Evolutionary conservation across 2,113 vertebrate species (phyloP), one percentile per base, ranked within the genome.

Genomic region (Phrynosoma blainvillii): DNA sequence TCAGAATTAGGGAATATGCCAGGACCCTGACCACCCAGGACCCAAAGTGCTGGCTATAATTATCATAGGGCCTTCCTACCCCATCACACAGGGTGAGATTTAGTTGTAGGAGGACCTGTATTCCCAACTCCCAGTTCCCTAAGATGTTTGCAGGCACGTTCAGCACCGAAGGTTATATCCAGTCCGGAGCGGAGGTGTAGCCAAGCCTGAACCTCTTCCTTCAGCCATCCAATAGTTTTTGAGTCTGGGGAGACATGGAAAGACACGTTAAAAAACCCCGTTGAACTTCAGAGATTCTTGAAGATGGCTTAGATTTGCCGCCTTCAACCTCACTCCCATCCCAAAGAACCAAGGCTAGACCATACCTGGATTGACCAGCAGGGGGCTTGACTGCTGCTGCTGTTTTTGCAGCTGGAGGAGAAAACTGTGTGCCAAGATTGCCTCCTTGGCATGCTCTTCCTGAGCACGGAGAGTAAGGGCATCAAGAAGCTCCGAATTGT

Each of bases 371-470:
- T 42, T 40, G 13, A 47, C 88, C 90, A 89, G 90, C 68, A 0
- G 52, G 82, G 1, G 14, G 10, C 32, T 11, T 18, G 70, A 2
- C 0, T 13, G 21, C 0, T 27, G 54, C 1, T 56, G 47, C 3
- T 81, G 84, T 2, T 30, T 32, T 1, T 68, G 77, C 23, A 10
- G 1, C 20, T 70, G 79, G 25, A 91, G 89, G 68, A 95, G 76
- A 80, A 96, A 96, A 90, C 93, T 95, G 90, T 92, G 93, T 0
- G 96, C 96, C 82, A 97, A 92, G 73, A 97, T 92, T 2, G 92
- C 92, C 66, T 97, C 96, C 89, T 97, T 97, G 81, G 89, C 79
- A 16, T 97, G 96, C 40, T 97, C 95, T 9, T 94, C 92, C 81
- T 96, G 96, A 0, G 96, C 96, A 1, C 96, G 94, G 65, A 94